Evolutionary conservation across 2,797 vertebrate genomes (phyloP).

Genomic region (Hephaestus fuliginosus): DNA sequence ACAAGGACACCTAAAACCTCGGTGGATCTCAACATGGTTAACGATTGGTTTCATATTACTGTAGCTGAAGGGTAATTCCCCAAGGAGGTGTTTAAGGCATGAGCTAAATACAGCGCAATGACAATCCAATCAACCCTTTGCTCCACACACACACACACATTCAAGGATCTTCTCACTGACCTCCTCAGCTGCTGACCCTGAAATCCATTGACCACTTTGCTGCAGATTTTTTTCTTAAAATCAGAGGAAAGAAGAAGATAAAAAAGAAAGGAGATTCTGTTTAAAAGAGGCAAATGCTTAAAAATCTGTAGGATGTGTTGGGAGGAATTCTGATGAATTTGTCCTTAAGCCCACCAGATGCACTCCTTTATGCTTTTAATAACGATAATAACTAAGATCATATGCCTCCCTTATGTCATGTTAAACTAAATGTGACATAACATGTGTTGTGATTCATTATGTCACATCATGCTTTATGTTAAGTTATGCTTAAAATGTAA

Average conservation of each 20-base stretch:
- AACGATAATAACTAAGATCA: neutral
- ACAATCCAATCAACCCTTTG: slow-evolving; percentile 68
- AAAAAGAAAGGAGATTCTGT: neutral
- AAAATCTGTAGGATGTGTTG: neutral
- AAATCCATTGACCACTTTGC: slow-evolving; percentile 29
- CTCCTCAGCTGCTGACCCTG: slow-evolving; percentile 35
- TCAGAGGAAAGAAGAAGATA: neutral
- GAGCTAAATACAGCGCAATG: slow-evolving; percentile 67
- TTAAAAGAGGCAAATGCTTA: neutral
- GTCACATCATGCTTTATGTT: neutral
- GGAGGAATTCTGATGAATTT: neutral
- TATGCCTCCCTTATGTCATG: neutral
- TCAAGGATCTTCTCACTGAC: slow-evolving; percentile 20
- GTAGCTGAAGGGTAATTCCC: slow-evolving; percentile 70
- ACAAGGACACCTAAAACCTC: slow-evolving; percentile 59
- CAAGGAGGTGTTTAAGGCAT: slow-evolving; percentile 50
- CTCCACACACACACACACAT: neutral
- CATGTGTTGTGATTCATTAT: neutral
- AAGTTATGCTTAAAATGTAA: neutral
- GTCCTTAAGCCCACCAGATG: neutral
- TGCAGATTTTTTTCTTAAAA: slow-evolving; percentile 1
- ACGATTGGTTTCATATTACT: slow-evolving; percentile 62
- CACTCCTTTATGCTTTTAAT: neutral
- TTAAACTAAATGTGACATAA: too few species aligned
- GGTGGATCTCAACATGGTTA: slow-evolving; percentile 33